These are phyloP conservation scores for Montifringilla adamsi DNA, from an alignment of 2,113 vertebrate species.

Conservation along the genomic window DNA sequence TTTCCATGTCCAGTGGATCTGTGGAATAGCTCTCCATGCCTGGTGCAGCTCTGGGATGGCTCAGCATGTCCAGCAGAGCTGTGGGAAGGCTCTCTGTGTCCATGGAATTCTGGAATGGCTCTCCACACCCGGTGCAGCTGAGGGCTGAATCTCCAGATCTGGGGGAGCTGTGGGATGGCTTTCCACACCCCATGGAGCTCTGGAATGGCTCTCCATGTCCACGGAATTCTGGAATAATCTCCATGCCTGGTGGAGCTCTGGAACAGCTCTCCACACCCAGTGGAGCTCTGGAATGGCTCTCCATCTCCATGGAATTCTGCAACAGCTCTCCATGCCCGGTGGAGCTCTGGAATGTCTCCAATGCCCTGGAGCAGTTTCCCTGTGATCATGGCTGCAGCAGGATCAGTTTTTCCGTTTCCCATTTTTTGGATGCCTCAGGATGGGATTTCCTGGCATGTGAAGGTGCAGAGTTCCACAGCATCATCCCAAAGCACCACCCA, in stretches of 20 bases:
- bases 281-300: not conserved
- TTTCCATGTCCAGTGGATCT: fast-evolving
- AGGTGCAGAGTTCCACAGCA: not conserved
- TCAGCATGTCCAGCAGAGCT: not conserved
- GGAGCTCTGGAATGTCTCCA: not conserved
- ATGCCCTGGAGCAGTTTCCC: not conserved
- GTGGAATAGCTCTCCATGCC: not conserved
- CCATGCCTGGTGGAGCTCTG: not conserved
- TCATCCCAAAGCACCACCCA: fast-evolving
- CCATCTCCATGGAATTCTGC: not conserved
- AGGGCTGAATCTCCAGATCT: no score
- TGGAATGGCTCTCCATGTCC: not conserved
- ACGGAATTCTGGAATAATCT: not conserved
- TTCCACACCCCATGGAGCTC: fast-evolving
- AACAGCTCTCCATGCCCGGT: not conserved
- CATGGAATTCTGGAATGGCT: not conserved
- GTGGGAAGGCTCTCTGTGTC: no score
- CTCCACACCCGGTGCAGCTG: fast-evolving
- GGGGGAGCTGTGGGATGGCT: not conserved
- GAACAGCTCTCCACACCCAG: fast-evolving
- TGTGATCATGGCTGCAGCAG: not conserved
- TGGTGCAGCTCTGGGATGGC: not conserved
- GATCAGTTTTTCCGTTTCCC: not conserved
- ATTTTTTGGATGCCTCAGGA: not conserved
- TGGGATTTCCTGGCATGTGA: fast-evolving